phyloP scores from a whole-genome alignment of 2,113 vertebrate species.

The Ammodytes marinus region DNA sequence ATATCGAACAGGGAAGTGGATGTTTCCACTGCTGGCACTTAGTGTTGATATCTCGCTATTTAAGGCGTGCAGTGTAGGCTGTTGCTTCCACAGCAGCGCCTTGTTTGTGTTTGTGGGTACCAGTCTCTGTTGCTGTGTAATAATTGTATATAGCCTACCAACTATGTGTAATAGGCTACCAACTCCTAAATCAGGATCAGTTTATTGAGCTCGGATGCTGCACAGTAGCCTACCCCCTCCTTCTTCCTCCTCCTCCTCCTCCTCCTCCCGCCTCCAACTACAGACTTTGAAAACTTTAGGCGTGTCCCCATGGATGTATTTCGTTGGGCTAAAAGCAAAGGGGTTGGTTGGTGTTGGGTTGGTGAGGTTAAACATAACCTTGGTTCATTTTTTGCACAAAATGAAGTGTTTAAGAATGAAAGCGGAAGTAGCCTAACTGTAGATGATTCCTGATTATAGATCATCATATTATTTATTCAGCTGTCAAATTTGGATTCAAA shows the following conservation, averaged over 20 bases:
- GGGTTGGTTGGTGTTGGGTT: background rate
- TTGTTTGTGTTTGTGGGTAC: background rate
- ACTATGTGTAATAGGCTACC: too few species aligned
- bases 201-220: conserved; percentile 16
- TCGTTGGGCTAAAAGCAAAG: background rate
- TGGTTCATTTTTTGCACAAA: too few species aligned
- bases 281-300: conserved; percentile 60
- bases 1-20: conserved; percentile 21
- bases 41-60: background rate
- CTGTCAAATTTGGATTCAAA: background rate
- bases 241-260: conserved; percentile 14
- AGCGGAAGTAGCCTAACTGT: conserved; percentile 5
- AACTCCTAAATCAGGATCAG: background rate
- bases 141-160: too few species aligned
- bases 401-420: background rate
- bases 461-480: background rate
- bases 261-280: conserved; percentile 34
- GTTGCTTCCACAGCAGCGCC: background rate
- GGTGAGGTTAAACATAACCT: too few species aligned
- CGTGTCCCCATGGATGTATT: conserved; percentile 31
- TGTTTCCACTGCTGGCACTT: background rate
- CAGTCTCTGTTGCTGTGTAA: background rate
- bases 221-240: background rate
- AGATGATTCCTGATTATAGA: background rate
- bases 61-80: background rate